A percentile compares a stretch with the other conserved stretches of the same genome.
These are phyloP conservation scores for Champsocephalus esox DNA, from an alignment of 2,797 vertebrate species.

Conservation along the genomic window DNA sequence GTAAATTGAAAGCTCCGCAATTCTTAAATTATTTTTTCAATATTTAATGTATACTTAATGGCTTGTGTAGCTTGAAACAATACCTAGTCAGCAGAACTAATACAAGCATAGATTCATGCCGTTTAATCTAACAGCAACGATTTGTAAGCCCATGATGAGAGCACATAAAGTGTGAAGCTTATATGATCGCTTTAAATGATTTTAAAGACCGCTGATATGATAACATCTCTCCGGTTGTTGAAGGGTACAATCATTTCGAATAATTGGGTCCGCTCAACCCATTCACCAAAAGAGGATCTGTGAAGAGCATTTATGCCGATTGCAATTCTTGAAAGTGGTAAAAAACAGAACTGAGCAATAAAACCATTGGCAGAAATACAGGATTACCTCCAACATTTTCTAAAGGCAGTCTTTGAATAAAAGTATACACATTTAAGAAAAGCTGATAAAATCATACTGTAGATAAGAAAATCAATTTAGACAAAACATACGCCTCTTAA, in stretches of 20 bases:
- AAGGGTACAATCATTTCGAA: slow-evolving; percentile 31
- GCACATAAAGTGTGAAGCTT: slow-evolving; percentile 10
- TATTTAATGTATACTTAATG: neutral
- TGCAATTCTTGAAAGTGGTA: slow-evolving; percentile 72
- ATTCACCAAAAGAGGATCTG: slow-evolving; percentile 39
- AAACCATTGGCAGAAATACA: slow-evolving; percentile 70
- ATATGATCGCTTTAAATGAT: slow-evolving; percentile 22
- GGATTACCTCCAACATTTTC: slow-evolving; percentile 92
- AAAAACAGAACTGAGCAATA: slow-evolving; percentile 84
- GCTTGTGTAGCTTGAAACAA: neutral
- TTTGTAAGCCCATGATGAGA: slow-evolving; percentile 23
- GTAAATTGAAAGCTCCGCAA: neutral
- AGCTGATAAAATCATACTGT: slow-evolving; percentile 56
- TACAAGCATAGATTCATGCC: slow-evolving; percentile 41
- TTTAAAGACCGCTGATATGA: slow-evolving; percentile 13
- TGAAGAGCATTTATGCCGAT: slow-evolving; percentile 55
- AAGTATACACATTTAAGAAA: neutral
- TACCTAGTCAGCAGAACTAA: slow-evolving; percentile 5
- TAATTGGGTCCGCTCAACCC: slow-evolving; percentile 39
- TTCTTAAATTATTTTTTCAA: neutral
- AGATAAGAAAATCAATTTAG: slow-evolving; percentile 4
- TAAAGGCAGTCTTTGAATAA: slow-evolving; percentile 81
- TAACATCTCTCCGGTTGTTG: slow-evolving; percentile 22
- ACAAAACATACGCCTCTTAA: neutral
- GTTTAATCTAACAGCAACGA: slow-evolving; percentile 23